Evolutionary conservation across 2,113 vertebrate species (phyloP), one percentile per base, ranked within the genome.

Genomic region (Grallaria varia): DNA sequence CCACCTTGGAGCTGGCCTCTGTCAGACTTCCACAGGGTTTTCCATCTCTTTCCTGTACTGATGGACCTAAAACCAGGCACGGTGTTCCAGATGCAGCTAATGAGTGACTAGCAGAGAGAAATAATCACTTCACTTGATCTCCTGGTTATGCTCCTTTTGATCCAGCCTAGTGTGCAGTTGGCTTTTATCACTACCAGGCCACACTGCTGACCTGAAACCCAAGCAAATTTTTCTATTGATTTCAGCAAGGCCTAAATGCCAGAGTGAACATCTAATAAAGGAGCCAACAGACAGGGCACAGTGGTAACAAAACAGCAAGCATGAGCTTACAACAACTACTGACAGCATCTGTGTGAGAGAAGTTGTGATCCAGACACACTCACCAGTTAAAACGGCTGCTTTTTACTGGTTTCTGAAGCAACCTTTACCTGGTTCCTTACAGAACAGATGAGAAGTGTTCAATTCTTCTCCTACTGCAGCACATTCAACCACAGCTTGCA

Each of bases 181-280:
- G 84, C 74, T 89, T 94, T 93, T 84, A 71, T 50, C 60, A 55
- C 69, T 89, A 87, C 19, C 77, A 78, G 56, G 47, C 60, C 77
- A 89, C 80, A 60, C 16, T 44, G 77, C 77, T 87, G 90, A 94
- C 90, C 55, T 94, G 92, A 96, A 93, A 96, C 86, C 47, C 79
- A 84, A 93, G 79, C 86, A 86, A 84, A 59, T 93, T 94, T 87
- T 96, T 76, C 90, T 86, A 84, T 12, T 86, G 90, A 90, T 77
- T 77, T 47, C 92, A 94, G 64, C 59, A 95, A 90, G 68, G 78
- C 85, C 5, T 55, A 94, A 94, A 97, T 93, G 80, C 75, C 85
- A 93, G 83, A 88, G 58, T 62, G 72, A 83, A 53, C 72, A 77
- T 85, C 68, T 80, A 91, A 96, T 77, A 95, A 92, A 76, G 79